A percentile compares a stretch with the other conserved stretches of the same genome.
Conservation (phyloP, 2,113 vertebrate species). For the Penelope pileata region DNA sequence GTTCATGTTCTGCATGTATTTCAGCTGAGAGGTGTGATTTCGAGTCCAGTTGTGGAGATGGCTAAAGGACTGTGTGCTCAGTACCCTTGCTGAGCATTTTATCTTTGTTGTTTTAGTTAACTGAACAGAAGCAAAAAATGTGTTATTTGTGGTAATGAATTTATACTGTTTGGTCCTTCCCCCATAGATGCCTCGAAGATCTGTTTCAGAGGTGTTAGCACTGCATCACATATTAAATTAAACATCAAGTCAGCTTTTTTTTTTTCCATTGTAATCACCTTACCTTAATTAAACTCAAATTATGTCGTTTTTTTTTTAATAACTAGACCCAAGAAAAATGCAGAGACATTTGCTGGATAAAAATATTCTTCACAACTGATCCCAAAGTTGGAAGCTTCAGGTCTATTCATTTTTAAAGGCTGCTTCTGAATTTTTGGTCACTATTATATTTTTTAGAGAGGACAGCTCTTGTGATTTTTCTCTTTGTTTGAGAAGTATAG, state of each 20-base stretch:
- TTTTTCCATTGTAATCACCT: background rate
- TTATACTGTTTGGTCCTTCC: background rate
- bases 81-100: background rate
- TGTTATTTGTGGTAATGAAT: background rate
- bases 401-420: background rate
- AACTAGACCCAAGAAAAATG: background rate
- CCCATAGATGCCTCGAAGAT: background rate
- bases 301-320: background rate
- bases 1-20: background rate
- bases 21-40: background rate
- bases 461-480: background rate
- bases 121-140: background rate
- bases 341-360: background rate
- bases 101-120: background rate
- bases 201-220: background rate
- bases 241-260: background rate
- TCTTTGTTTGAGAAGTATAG: background rate
- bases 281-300: background rate
- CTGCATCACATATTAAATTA: background rate
- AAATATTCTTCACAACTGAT: background rate
- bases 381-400: background rate
- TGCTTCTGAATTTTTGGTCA: background rate
- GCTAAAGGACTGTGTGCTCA: background rate
- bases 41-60: background rate
- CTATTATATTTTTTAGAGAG: background rate